phyloP scores from a whole-genome alignment of 1,140 invertebrate species.

The Drosophila orena region DNA sequence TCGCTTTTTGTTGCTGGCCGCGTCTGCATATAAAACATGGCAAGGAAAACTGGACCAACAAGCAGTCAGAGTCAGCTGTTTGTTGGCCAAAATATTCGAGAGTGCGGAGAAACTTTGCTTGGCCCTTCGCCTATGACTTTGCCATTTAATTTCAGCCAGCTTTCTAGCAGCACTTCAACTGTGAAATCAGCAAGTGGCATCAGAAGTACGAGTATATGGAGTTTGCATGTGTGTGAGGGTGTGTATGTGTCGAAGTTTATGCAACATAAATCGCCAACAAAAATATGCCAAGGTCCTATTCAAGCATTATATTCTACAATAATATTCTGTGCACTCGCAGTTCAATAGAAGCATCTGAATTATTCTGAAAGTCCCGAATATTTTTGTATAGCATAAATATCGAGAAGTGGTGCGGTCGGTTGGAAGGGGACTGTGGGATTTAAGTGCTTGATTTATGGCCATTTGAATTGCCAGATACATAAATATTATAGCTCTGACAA shows the following conservation, averaged over 20 bases:
- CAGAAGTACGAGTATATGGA: conserved; percentile 40
- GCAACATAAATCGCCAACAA: conserved; percentile 37
- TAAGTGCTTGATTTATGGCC: conserved; percentile 77
- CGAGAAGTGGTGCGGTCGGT: conserved; percentile 6
- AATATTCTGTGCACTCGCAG: conserved; percentile 27
- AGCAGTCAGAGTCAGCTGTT: conserved; percentile 57
- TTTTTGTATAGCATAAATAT: conserved; percentile 19
- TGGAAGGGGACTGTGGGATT: conserved; percentile 48
- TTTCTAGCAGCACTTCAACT: conserved; percentile 75
- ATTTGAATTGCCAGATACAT: conserved; percentile 76
- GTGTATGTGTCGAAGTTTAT: conserved; percentile 60
- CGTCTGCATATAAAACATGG: conserved; percentile 55
- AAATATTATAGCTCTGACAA: conserved; percentile 77
- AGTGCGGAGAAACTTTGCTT: conserved; percentile 39
- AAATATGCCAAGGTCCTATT: conserved; percentile 43
- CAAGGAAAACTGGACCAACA: conserved; percentile 75
- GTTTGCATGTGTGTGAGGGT: conserved; percentile 25
- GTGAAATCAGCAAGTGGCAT: conserved; percentile 71
- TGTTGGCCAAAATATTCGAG: conserved; percentile 63
- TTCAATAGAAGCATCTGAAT: conserved; percentile 46
- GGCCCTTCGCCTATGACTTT: conserved; percentile 49
- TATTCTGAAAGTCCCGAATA: conserved; percentile 35
- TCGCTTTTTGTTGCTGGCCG: conserved; percentile 67
- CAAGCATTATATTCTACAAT: conserved; percentile 19
- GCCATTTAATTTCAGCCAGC: conserved; percentile 73